A percentile compares a stretch with the other conserved stretches of the same genome.
Evolutionary conservation across 1,140 invertebrate genomes (phyloP).

Genomic region (Procambarus virginalis): DNA sequence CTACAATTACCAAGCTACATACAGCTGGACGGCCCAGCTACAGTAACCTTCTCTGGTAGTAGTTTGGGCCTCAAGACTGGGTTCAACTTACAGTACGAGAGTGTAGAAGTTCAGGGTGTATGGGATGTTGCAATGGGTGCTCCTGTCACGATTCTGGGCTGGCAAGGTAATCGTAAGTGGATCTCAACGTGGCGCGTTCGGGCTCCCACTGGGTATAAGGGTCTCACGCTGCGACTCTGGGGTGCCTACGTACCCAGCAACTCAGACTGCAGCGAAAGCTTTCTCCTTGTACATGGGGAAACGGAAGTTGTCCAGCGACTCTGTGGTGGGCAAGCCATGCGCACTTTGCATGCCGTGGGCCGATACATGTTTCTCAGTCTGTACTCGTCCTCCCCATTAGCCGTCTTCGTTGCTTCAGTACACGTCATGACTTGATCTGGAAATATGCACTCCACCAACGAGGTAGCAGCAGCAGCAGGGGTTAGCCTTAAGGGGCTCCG

Average conservation of each 20-base stretch:
- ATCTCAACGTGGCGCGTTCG: constrained; percentile 32
- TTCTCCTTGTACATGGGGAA: constrained; percentile 25
- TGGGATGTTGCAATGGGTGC: constrained; percentile 8
- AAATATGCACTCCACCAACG: too few relatives aligned
- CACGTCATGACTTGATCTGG: constrained; percentile 18
- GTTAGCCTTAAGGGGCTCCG: too few relatives aligned
- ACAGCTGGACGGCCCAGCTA: neutral
- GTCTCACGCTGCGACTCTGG: constrained; percentile 31
- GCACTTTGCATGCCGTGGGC: constrained; percentile 10
- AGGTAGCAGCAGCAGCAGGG: too few relatives aligned
- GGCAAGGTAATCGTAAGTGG: neutral
- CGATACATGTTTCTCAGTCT: constrained; percentile 12
- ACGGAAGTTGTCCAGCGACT: constrained; percentile 3
- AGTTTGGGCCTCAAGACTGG: constrained; percentile 23
- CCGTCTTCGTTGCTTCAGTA: constrained; percentile 29
- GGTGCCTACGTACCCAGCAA: constrained; percentile 30
- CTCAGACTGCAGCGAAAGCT: constrained; percentile 17
- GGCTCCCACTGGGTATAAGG: neutral
- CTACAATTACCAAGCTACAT: neutral
- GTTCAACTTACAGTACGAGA: constrained; percentile 35
- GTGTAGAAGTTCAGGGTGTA: constrained; percentile 14
- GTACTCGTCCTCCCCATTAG: constrained; percentile 12
- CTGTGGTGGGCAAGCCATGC: constrained; percentile 16
- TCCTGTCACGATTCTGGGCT: constrained; percentile 35
- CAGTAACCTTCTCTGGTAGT: constrained; percentile 24